Conservation (phyloP, 1,140 invertebrate species). For the Eulimnadia texana region DNA sequence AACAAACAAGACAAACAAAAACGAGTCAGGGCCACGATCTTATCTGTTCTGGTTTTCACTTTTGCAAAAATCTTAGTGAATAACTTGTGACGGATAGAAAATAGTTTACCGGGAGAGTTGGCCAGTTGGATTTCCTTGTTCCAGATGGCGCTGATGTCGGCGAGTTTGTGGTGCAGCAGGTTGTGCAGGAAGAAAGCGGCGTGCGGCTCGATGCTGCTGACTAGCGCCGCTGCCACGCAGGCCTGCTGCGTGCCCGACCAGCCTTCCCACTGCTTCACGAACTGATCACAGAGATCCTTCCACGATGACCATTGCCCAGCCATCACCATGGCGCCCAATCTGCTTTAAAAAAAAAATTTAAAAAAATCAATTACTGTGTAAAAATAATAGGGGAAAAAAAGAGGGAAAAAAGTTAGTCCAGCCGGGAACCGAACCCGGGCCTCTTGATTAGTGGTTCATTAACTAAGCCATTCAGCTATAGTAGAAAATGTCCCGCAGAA, state of each 20-base stretch:
- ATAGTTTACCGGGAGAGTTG: not conserved
- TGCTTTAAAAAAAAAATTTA: not conserved
- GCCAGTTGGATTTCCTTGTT: conserved; percentile 9
- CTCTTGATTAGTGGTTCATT: no score
- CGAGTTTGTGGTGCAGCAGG: conserved; percentile 3
- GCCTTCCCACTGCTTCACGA: not conserved
- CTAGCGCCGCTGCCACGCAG: not conserved
- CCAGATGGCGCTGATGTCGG: conserved; percentile 10
- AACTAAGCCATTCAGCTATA: no score
- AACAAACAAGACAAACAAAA: no score
- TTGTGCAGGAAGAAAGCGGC: conserved; percentile 4
- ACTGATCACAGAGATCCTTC: not conserved
- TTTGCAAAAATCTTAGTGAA: no score
- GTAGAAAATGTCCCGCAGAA: no score
- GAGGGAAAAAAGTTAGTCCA: no score
- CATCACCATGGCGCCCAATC: conserved; percentile 7
- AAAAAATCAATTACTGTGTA: no score
- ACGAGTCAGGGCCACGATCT: no score
- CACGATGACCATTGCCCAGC: not conserved
- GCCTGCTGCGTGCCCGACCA: conserved; percentile 7
- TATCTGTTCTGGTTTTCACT: no score
- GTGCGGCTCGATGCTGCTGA: conserved; percentile 5
- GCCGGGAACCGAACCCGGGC: no score
- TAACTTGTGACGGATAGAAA: not conserved
- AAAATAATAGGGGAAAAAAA: no score